These are phyloP conservation scores for Drosophila nr. perissopoda DNA, from an alignment of 2,888 invertebrate species.

Conservation along the genomic window DNA sequence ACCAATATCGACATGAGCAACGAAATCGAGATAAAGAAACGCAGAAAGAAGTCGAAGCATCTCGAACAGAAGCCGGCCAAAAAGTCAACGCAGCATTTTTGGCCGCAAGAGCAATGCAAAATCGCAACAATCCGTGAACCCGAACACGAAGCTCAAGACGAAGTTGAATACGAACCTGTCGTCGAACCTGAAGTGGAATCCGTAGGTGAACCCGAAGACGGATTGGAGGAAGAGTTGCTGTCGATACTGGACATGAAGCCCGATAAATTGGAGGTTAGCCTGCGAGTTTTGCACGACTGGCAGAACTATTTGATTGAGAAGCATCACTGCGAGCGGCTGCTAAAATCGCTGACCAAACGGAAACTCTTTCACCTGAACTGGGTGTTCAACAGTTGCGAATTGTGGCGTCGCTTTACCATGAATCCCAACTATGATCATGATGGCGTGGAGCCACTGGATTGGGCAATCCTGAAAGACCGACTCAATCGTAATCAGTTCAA, in stretches of 20 bases:
- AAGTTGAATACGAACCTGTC: neutral
- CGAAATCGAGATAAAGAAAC: slow-evolving; percentile 34
- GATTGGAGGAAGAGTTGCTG: too few species aligned
- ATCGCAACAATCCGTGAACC: neutral
- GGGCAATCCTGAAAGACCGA: slow-evolving; percentile 16
- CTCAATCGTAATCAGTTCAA: slow-evolving; percentile 15
- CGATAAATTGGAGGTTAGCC: neutral
- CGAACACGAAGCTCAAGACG: neutral
- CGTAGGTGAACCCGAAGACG: neutral
- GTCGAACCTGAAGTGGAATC: neutral
- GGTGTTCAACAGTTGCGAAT: slow-evolving; percentile 28
- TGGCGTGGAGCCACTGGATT: slow-evolving; percentile 13
- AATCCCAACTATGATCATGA: slow-evolving; percentile 22
- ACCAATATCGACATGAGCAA: slow-evolving; percentile 10
- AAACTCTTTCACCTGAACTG: slow-evolving; percentile 34
- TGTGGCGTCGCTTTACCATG: slow-evolving; percentile 17
- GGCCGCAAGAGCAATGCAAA: neutral
- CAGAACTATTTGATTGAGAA: slow-evolving; percentile 40
- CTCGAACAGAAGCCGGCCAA: neutral
- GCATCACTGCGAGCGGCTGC: slow-evolving; percentile 28
- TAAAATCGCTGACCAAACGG: slow-evolving; percentile 25
- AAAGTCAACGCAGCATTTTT: neutral
- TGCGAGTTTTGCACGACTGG: neutral
- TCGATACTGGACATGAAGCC: neutral
- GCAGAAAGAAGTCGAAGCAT: neutral